Conservation (phyloP, 2,888 invertebrate genomes). For the Creontiades dilutus region DNA sequence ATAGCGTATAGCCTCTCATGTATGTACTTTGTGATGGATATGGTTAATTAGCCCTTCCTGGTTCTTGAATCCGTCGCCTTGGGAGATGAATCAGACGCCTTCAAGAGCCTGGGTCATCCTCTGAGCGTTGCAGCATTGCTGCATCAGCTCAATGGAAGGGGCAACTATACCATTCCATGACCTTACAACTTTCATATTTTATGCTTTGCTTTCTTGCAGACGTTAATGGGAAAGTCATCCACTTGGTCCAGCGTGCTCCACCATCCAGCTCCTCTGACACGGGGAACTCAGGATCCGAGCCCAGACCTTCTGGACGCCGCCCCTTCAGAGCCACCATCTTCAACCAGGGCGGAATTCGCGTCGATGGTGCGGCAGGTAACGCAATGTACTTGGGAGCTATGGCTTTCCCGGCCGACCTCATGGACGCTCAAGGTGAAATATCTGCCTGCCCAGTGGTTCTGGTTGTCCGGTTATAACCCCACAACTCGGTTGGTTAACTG, state of each 20-base stretch:
- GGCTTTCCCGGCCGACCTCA: constrained; percentile 80
- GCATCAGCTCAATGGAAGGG: no score
- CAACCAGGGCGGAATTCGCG: constrained; percentile 75
- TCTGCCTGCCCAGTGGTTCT: constrained; percentile 31
- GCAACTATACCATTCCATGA: no score
- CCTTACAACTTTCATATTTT: no score
- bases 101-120: no score
- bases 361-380: constrained; percentile 78
- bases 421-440: constrained; percentile 76
- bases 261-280: constrained; percentile 79
- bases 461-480: constrained; percentile 23
- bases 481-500: neutral
- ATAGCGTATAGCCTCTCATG: no score
- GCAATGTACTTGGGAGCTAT: constrained; percentile 82
- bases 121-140: no score
- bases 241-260: constrained; percentile 93
- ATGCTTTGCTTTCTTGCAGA: constrained; percentile 80
- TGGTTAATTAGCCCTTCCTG: no score
- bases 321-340: constrained; percentile 71
- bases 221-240: constrained; percentile 94
- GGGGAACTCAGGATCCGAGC: constrained; percentile 71
- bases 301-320: constrained; percentile 64
- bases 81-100: no score
- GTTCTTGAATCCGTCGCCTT: no score
- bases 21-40: no score